Conservation (phyloP, 2,113 vertebrate species). For the Ochotona curzoniae region DNA sequence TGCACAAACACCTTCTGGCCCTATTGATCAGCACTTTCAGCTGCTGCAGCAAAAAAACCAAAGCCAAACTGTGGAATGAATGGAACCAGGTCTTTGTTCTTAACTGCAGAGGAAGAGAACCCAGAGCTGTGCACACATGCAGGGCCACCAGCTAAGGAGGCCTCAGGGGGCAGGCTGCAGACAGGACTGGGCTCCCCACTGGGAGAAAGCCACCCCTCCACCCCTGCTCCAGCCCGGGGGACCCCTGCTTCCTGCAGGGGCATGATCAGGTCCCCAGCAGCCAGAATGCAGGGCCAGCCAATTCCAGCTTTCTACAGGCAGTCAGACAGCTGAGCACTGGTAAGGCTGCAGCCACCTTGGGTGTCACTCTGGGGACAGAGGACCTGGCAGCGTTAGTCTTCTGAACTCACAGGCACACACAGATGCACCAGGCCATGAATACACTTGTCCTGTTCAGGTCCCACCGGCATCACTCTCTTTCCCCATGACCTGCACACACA, state of each 20-base stretch:
- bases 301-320: background rate
- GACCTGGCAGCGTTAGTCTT: rapidly evolving
- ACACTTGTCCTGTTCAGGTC: too few relatives aligned
- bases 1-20: background rate
- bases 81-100: background rate
- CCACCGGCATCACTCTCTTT: background rate
- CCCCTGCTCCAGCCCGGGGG: background rate
- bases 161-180: background rate
- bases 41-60: background rate
- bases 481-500: background rate
- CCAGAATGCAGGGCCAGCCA: too few relatives aligned
- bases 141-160: background rate
- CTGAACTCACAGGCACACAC: background rate
- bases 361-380: background rate
- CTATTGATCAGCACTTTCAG: background rate
- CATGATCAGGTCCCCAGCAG: background rate
- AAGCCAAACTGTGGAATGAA: background rate
- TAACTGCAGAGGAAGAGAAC: background rate
- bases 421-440: background rate
- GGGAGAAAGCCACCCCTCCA: background rate
- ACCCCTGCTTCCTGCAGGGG: background rate
- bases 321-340: background rate
- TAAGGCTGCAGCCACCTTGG: background rate
- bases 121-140: background rate
- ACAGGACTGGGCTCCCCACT: background rate